phyloP scores from a whole-genome alignment of 2,113 vertebrate species.

The Oryzias curvinotus region DNA sequence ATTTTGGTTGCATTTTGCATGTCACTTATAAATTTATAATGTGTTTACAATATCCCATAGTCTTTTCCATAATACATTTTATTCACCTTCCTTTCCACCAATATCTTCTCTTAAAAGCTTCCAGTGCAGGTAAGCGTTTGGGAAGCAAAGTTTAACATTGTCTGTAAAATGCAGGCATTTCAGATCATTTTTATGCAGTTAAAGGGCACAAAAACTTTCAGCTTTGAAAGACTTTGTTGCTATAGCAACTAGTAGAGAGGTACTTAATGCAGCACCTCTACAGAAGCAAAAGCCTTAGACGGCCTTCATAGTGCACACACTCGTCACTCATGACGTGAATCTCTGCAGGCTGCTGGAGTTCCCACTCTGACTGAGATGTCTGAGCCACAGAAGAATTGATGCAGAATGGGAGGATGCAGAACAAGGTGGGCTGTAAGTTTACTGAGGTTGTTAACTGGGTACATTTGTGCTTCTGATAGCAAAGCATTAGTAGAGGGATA shows the following conservation, averaged over 20 bases:
- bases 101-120: too few relatives aligned
- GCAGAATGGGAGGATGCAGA: slow-evolving; percentile 1
- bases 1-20: too few relatives aligned
- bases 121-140: too few relatives aligned
- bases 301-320: background rate
- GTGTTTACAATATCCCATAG: too few relatives aligned
- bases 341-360: slow-evolving; percentile 39
- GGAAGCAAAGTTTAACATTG: too few relatives aligned
- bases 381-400: background rate
- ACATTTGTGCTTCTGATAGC: slow-evolving; percentile 2
- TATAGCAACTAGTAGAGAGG: slow-evolving; percentile 39
- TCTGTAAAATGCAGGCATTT: background rate
- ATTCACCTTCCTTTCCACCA: too few relatives aligned
- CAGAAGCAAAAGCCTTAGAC: slow-evolving; percentile 31
- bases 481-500: too few relatives aligned
- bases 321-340: slow-evolving; percentile 34
- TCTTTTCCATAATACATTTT: too few relatives aligned
- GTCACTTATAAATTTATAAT: too few relatives aligned
- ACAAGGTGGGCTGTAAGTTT: slow-evolving; percentile 18
- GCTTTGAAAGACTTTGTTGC: slow-evolving; percentile 31
- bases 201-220: slow-evolving; percentile 21
- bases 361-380: slow-evolving; percentile 29
- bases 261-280: slow-evolving; percentile 31
- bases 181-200: slow-evolving; percentile 7
- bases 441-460: slow-evolving; percentile 7